Evolutionary conservation across 53 echinoderm and acorn worm species (phyloP), one percentile per base, ranked within the genome.

Genomic region (Echinometra lucunter): DNA sequence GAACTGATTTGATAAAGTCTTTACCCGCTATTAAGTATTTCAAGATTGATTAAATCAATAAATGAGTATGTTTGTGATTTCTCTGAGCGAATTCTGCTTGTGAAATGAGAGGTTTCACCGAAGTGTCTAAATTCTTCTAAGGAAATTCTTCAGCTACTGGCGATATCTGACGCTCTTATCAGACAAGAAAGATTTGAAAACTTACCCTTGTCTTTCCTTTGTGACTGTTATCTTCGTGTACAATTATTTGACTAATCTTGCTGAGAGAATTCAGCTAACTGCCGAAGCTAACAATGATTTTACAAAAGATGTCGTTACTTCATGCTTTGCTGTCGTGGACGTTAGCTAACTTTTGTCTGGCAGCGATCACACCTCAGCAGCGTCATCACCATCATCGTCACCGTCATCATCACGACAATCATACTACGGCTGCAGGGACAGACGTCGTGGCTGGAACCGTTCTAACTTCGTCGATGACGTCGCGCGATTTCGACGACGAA

Each of bases 321-420:
- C 38, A 89, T 2, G 37, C 37, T 37, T 58, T 63, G 60, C 30
- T 60, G 58, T 23, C 89, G 21, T 89, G 89, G 89, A 28, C 60
- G 89, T 3, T 89, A 21, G 8, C 38, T 45, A 60, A 60, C 16
- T 18, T 58, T 25, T 57, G 57, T 25, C 40, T 89, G n/a, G 57
- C 89, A 38, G 89, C 40, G 58, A 89, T 60, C 60, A 58, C 89
- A 58, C 45, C 57, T 28, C 58, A 57, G 3, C 89, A 38, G 38
- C 58, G 57, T 57, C 47, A 89, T 38, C 89, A 89, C 13, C 88
- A 83, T 85, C 85, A 44, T 85, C 89, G 57, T 57, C 88, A 40
- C 60, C 60, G 53, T 23, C 89, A 49, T 13, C 60, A 60, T 23
- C 89, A 49, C 12, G 38, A 30, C 9, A 45, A 85, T 85, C 45